Evolutionary conservation across 2,113 vertebrate genomes (phyloP).

Genomic region (Gambusia holbrooki): DNA sequence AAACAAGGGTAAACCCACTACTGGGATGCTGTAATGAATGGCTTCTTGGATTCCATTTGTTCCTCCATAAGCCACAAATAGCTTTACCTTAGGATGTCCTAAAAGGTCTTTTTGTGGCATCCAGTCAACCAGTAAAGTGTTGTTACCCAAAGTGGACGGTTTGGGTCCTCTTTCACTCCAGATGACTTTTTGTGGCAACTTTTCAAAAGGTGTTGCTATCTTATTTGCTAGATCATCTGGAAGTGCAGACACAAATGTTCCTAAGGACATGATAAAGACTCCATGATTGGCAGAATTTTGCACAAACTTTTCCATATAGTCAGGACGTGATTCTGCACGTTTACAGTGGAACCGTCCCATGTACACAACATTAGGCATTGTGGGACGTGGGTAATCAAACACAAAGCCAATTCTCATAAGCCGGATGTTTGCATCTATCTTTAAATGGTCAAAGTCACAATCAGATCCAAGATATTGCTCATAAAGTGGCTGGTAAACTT

Average conservation of each 20-base stretch:
- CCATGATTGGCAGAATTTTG: constrained; percentile 77
- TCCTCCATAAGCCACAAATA: constrained; percentile 78
- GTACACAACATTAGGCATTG: constrained; percentile 78
- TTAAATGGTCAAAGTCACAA: constrained; percentile 56
- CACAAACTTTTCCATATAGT: constrained; percentile 74
- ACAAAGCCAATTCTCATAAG: constrained; percentile 81
- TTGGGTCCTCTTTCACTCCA: constrained; percentile 67
- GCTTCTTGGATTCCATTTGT: constrained; percentile 78
- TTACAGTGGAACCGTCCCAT: constrained; percentile 80
- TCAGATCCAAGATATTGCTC: constrained; percentile 67
- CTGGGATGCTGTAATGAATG: constrained; percentile 72
- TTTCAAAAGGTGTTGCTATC: constrained; percentile 71
- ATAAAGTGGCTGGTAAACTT: constrained; percentile 35
- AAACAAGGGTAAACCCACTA: constrained; percentile 61
- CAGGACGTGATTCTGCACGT: constrained; percentile 68
- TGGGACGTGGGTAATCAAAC: constrained; percentile 78
- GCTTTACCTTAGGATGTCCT: constrained; percentile 70
- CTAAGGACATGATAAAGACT: constrained; percentile 78
- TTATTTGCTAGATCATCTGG: constrained; percentile 56
- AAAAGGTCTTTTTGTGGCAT: constrained; percentile 78
- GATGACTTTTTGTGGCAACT: constrained; percentile 77
- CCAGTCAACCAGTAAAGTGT: constrained; percentile 76
- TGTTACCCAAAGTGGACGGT: constrained; percentile 70
- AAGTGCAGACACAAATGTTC: constrained; percentile 64
- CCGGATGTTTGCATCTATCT: constrained; percentile 75